Evolutionary conservation across 2,113 vertebrate genomes (phyloP).

Genomic region (Sinocyclocheilus rhinocerous): DNA sequence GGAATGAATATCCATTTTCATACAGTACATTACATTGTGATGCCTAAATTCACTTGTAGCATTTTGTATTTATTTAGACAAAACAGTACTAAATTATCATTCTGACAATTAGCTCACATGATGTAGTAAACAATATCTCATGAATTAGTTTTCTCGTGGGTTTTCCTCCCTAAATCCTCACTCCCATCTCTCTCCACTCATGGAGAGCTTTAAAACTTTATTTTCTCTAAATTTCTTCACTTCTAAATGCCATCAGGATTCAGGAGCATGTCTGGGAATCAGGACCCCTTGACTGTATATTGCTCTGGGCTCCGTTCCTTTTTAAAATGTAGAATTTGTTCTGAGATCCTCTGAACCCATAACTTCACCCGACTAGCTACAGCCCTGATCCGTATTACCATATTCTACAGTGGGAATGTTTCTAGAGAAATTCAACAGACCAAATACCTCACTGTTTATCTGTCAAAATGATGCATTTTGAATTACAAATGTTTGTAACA

Average conservation of each 20-base stretch:
- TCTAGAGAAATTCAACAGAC: background rate
- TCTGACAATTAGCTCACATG: background rate
- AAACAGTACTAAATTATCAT: background rate
- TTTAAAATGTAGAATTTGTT: constrained; percentile 5
- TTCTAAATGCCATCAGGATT: background rate
- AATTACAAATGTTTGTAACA: background rate
- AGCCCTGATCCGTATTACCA: background rate
- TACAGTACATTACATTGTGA: background rate
- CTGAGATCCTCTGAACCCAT: background rate
- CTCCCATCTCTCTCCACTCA: background rate
- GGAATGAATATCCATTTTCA: background rate
- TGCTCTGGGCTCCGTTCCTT: background rate
- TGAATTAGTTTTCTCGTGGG: background rate
- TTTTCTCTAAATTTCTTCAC: background rate
- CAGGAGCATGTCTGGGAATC: background rate
- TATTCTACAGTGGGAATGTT: background rate
- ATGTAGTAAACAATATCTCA: background rate
- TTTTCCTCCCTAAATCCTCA: background rate
- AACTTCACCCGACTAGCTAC: background rate
- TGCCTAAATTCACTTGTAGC: background rate
- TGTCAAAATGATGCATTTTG: background rate
- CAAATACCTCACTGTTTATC: background rate
- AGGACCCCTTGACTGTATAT: background rate
- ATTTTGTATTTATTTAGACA: background rate
- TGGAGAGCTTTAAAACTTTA: background rate